Evolutionary conservation across 2,797 vertebrate genomes (phyloP), one percentile per base, ranked within the genome.

Genomic region (Brachyrhaphis roseni): DNA sequence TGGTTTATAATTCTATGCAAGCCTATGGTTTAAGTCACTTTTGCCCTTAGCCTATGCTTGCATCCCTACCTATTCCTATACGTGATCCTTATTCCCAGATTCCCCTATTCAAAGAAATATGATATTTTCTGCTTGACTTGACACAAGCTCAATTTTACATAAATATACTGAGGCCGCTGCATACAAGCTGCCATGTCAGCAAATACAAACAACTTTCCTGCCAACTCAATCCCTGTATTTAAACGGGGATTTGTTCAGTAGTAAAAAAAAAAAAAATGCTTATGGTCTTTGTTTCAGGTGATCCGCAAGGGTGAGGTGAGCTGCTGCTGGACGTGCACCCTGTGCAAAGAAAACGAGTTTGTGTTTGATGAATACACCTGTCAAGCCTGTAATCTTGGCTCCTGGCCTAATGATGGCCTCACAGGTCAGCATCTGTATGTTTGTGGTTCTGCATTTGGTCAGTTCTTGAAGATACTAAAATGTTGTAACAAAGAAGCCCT

Each of bases 251-350:
- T 45, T 10, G 28, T 8, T 0, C 7, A 70, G 28, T 46, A 64
- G 68, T n/a, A n/a, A 11, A 75, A 75, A 41, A 18, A 36, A 36
- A 31, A 36, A 4, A 66, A 36, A 31, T 79, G 36, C 76, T 10
- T 70, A 34, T 68, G 46, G 39, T 78, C 26, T 72, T 55, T 34
- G 39, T 53, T 80, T 26, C 81, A 99, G 98, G 98, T 99, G 70
- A 99, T 99, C 86, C 97, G 98, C 86, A 99, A 99, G 94, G 98
- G 98, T 34, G 98, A 99, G 93, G 98, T 99, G 85, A 99, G 98
- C 90, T 99, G 98, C 83, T 99, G 98, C 43, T 99, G 98, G 98
- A 99, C 98, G 3, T 99, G 98, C 82, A 99, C 98, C 0, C 97
- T 96, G 23, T 99, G 98, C 75, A 99, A 99, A 87, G 98, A 99